A percentile compares a stretch with the other conserved stretches of the same genome.
Conservation (phyloP, 2,797 vertebrate species). For the Thalassophryne amazonica region DNA sequence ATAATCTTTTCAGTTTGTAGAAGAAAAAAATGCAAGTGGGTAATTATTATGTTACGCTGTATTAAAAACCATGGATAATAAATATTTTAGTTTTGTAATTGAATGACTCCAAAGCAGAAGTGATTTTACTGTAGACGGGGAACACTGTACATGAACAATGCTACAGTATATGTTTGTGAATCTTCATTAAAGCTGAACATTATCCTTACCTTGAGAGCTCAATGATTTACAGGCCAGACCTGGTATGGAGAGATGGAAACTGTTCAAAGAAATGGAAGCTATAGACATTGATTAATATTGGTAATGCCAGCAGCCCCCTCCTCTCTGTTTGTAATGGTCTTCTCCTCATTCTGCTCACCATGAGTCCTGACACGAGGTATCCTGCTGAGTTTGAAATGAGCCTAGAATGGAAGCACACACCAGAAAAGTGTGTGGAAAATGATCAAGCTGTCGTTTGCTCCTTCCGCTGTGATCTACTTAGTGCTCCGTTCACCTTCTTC, state of each 20-base stretch:
- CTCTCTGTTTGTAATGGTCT: conserved; percentile 88
- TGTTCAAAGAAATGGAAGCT: conserved; percentile 87
- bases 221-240: conserved; percentile 86
- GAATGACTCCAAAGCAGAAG: conserved; percentile 82
- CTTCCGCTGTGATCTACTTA: conserved; percentile 88
- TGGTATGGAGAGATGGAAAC: conserved; percentile 85
- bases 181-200: conserved; percentile 84
- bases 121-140: conserved; percentile 83
- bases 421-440: conserved; percentile 82
- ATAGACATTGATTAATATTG: conserved; percentile 97
- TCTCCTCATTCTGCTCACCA: conserved; percentile 73
- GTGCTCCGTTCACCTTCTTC: conserved; percentile 85
- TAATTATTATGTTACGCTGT: conserved; percentile 80
- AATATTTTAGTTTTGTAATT: conserved; percentile 91
- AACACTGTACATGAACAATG: conserved; percentile 65
- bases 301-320: conserved; percentile 82
- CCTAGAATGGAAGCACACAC: conserved; percentile 90
- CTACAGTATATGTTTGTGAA: conserved; percentile 36
- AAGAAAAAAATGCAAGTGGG: conserved; percentile 37
- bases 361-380: conserved; percentile 87
- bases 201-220: conserved; percentile 68
- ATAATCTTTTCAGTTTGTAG: conserved; percentile 48
- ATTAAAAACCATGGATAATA: conserved; percentile 81
- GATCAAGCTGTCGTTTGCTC: conserved; percentile 91
- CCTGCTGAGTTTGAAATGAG: conserved; percentile 96